Evolutionary conservation across 1,140 invertebrate genomes (phyloP).

Genomic region (Lasioglossum albipes): DNA sequence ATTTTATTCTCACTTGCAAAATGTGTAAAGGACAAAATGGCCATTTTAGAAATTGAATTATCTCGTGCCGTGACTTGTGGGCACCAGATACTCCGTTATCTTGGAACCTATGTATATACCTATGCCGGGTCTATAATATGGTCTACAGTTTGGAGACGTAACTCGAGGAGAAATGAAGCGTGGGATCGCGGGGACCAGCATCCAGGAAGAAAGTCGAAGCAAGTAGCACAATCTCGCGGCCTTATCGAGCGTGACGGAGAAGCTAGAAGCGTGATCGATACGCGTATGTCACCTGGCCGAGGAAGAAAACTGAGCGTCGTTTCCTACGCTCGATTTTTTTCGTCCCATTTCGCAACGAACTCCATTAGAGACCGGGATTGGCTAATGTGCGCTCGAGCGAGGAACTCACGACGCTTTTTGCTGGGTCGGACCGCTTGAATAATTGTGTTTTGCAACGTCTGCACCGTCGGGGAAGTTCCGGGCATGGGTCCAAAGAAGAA

Average conservation of each 20-base stretch:
- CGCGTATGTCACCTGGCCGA: constrained; percentile 45
- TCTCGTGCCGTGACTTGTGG: no score
- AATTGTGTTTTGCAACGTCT: constrained; percentile 65
- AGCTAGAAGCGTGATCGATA: constrained; percentile 32
- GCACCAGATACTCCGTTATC: no score
- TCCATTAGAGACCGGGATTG: constrained; percentile 57
- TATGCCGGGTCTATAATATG: no score
- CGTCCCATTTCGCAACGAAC: constrained; percentile 34
- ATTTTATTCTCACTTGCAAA: no score
- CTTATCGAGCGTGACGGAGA: constrained; percentile 44
- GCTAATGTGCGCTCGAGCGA: constrained; percentile 55
- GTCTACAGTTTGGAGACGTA: background rate
- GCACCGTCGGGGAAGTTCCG: constrained; percentile 48
- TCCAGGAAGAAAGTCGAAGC: constrained; percentile 38
- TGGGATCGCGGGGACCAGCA: background rate
- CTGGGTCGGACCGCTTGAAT: constrained; percentile 53
- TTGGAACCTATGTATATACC: no score
- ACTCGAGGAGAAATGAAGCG: constrained; percentile 42
- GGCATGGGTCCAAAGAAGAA: constrained; percentile 60
- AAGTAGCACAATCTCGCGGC: constrained; percentile 17
- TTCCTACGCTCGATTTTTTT: constrained; percentile 43
- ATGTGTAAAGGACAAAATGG: no score
- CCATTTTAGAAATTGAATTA: no score
- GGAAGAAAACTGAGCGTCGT: constrained; percentile 25
- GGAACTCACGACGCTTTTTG: constrained; percentile 52